Evolutionary conservation across 2,113 vertebrate genomes (phyloP).

Genomic region (Corythoichthys haematopterus): DNA sequence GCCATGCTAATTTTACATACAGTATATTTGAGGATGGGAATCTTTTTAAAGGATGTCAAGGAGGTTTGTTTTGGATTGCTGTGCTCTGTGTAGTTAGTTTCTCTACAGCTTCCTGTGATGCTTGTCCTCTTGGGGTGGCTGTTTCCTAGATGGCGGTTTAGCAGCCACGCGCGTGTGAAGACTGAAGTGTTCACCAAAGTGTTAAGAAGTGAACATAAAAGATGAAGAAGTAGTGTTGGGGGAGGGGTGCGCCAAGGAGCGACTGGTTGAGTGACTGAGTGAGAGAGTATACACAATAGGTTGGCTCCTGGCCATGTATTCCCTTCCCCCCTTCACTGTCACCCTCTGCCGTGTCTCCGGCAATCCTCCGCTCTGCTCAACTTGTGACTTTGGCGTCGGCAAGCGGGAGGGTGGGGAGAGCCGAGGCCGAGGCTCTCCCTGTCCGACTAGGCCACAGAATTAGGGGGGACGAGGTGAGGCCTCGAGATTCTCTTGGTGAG

Average conservation of each 20-base stretch:
- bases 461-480: conserved; percentile 51
- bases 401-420: conserved; percentile 63
- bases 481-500: conserved; percentile 37
- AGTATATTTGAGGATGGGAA: not conserved
- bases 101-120: not conserved
- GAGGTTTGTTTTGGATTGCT: not conserved
- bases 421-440: conserved; percentile 61
- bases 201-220: conserved; percentile 55
- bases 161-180: conserved; percentile 20
- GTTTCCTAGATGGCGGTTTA: not conserved
- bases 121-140: not conserved
- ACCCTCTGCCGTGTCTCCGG: conserved; percentile 62
- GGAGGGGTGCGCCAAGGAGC: conserved; percentile 63
- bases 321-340: conserved; percentile 65
- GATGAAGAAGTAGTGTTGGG: conserved; percentile 59
- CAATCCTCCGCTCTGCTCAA: conserved; percentile 57
- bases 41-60: not conserved
- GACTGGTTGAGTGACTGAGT: conserved; percentile 54
- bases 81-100: not conserved
- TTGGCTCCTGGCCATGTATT: conserved; percentile 69
- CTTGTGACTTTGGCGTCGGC: conserved; percentile 62
- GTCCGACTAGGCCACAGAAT: conserved; percentile 57
- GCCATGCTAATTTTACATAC: not conserved
- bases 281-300: conserved; percentile 68
- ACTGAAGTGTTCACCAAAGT: conserved; percentile 13